These are phyloP conservation scores for Plebejus anna DNA, from an alignment of 2,888 invertebrate species.

Conservation along the genomic window DNA sequence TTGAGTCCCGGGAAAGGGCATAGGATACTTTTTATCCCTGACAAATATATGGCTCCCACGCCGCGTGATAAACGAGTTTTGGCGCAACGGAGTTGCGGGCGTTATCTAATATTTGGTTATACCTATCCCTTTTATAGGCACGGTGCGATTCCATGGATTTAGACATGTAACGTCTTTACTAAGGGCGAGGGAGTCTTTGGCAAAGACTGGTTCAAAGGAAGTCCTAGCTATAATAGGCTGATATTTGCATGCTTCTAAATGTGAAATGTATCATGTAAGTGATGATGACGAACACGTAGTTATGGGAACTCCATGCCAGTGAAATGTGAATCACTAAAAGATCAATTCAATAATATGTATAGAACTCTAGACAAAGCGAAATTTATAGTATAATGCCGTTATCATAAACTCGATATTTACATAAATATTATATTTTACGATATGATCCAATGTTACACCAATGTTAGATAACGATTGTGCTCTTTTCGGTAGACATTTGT, in stretches of 20 bases:
- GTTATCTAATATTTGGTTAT: no score
- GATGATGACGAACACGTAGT: background rate
- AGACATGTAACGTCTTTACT: no score
- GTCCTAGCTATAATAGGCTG: background rate
- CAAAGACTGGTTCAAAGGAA: no score
- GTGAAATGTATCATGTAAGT: background rate
- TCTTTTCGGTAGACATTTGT: background rate
- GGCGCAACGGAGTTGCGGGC: no score
- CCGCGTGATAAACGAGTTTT: no score
- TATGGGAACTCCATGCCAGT: background rate
- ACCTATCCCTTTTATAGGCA: no score
- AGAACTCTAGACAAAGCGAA: background rate
- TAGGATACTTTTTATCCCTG: no score
- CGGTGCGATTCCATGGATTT: no score
- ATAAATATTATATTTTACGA: background rate
- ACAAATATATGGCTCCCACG: no score
- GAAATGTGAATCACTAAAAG: background rate
- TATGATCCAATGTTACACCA: background rate
- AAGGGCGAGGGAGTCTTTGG: background rate
- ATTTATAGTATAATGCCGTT: background rate
- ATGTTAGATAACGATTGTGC: background rate
- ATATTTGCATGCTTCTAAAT: background rate
- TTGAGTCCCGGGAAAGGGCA: no score
- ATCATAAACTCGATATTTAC: background rate
- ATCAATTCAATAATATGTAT: background rate